Evolutionary conservation across 1,140 invertebrate species (phyloP).

Genomic region (Drosophila mauritiana): DNA sequence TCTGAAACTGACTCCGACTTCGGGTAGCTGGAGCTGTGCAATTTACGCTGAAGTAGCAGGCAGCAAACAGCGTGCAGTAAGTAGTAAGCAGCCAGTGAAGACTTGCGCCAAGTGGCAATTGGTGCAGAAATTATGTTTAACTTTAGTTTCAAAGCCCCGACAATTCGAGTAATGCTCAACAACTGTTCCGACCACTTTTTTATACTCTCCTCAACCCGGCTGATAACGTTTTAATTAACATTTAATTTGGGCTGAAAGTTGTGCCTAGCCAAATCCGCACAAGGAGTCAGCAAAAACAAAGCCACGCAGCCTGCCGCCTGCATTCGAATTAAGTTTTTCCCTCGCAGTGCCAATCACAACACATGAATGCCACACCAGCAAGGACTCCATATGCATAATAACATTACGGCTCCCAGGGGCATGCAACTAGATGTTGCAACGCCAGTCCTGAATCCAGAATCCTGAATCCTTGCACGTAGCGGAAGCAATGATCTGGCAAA

Average conservation of each 20-base stretch:
- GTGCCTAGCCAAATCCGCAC: conserved; percentile 26
- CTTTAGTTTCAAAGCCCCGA: conserved; percentile 74
- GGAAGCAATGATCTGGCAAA: conserved; percentile 82
- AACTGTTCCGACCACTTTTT: conserved; percentile 35
- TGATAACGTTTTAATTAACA: conserved; percentile 81
- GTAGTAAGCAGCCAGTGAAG: conserved; percentile 39
- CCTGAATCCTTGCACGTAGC: conserved; percentile 74
- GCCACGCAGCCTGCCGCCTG: conserved; percentile 24
- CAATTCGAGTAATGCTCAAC: conserved; percentile 39
- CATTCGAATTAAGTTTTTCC: conserved; percentile 47
- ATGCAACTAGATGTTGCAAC: conserved; percentile 18
- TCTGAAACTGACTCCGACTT: conserved; percentile 59
- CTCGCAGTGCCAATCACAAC: conserved; percentile 61
- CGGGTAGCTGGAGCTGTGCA: conserved; percentile 54
- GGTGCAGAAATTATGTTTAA: conserved; percentile 81
- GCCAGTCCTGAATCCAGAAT: conserved; percentile 35
- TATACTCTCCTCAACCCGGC: not conserved
- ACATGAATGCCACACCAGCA: conserved; percentile 34
- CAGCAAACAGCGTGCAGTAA: conserved; percentile 29
- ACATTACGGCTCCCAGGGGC: conserved; percentile 48
- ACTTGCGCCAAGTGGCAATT: conserved; percentile 73
- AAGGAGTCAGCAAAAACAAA: not conserved
- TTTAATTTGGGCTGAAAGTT: conserved; percentile 72
- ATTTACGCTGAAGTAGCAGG: conserved; percentile 75
- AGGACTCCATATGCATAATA: conserved; percentile 68